Evolutionary conservation across 2,113 vertebrate genomes (phyloP).

Genomic region (Leucoraja erinaceus): DNA sequence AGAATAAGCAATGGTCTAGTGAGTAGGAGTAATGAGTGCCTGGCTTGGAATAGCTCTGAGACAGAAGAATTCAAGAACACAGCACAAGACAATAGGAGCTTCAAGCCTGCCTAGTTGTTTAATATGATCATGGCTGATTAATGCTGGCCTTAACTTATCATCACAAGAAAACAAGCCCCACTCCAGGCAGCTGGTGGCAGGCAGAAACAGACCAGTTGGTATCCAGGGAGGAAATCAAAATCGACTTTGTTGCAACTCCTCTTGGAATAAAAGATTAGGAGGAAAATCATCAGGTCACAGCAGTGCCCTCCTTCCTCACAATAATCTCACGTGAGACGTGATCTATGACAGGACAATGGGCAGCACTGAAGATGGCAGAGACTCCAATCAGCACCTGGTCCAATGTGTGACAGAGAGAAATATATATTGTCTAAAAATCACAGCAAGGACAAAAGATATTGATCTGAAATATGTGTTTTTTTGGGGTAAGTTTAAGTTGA

Average conservation of each 20-base stretch:
- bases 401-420: neutral
- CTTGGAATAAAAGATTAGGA: neutral
- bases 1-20: neutral
- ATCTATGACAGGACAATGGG: neutral
- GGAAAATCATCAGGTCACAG: neutral
- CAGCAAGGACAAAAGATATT: neutral
- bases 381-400: neutral
- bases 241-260: neutral
- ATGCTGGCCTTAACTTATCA: too few species aligned
- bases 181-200: neutral
- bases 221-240: neutral
- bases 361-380: neutral
- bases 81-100: too few species aligned
- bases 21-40: too few species aligned
- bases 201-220: neutral
- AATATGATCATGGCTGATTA: too few species aligned
- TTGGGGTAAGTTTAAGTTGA: neutral
- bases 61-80: neutral
- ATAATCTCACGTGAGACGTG: neutral
- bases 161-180: too few species aligned
- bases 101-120: too few species aligned
- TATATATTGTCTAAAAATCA: neutral
- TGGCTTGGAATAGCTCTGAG: neutral
- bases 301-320: neutral
- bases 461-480: neutral